phyloP scores from a whole-genome alignment of 2,797 vertebrate species.

The Dryobates pubescens region DNA sequence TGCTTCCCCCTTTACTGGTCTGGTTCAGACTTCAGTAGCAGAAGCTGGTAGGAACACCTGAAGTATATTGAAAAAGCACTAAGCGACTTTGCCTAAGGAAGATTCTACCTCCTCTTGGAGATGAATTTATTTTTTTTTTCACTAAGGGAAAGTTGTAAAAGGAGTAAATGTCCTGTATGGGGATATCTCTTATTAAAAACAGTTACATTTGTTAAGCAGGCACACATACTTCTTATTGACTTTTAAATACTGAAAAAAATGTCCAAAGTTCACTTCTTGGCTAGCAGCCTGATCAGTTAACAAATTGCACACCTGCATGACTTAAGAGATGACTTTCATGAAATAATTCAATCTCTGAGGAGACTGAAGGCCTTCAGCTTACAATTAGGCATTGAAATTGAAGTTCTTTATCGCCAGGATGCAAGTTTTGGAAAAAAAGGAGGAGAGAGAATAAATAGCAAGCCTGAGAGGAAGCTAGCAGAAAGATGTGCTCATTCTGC shows the following conservation, averaged over 20 bases:
- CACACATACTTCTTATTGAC: rapidly evolving
- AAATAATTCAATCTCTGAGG: not conserved
- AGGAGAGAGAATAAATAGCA: conserved; percentile 4
- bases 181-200: not conserved
- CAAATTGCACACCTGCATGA: not conserved
- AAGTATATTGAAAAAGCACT: not conserved
- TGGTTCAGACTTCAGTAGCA: not conserved
- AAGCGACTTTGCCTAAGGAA: not conserved
- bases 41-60: not conserved
- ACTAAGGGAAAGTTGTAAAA: not conserved
- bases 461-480: conserved; percentile 1
- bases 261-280: conserved; percentile 3
- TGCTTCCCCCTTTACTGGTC: not conserved
- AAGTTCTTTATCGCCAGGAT: not conserved
- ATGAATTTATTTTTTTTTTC: not conserved
- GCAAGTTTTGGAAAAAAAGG: not conserved
- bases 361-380: not conserved
- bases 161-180: not conserved
- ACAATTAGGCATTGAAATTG: not conserved
- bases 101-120: not conserved
- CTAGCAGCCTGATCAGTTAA: conserved; percentile 3
- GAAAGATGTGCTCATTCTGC: conserved; percentile 32
- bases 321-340: not conserved
- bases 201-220: not conserved
- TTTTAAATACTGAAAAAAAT: conserved; percentile 11